phyloP scores from a whole-genome alignment of 2,888 invertebrate species.

The Ormyrus rosae region DNA sequence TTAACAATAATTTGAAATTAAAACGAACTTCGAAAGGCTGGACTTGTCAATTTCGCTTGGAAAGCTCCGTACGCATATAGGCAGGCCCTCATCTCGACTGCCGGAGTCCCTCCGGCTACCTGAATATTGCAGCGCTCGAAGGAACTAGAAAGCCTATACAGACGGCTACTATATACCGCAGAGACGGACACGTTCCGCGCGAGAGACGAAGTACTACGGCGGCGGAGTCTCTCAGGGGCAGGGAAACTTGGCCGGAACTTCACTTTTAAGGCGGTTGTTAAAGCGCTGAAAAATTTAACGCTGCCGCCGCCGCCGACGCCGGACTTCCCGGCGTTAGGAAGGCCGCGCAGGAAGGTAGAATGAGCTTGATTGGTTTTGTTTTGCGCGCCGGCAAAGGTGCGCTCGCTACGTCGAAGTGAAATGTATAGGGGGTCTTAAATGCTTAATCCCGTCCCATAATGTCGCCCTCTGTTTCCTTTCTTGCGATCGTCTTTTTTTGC shows the following conservation, averaged over 20 bases:
- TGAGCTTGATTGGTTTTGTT: conserved; percentile 25
- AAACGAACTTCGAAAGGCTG: too few relatives aligned
- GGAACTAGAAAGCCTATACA: neutral
- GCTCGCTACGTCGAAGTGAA: neutral
- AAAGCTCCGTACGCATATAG: too few relatives aligned
- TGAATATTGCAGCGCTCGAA: too few relatives aligned
- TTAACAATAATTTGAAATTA: too few relatives aligned
- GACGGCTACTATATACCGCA: neutral
- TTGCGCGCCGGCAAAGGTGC: neutral
- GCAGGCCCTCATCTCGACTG: too few relatives aligned
- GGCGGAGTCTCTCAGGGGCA: neutral
- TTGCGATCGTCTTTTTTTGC: too few relatives aligned
- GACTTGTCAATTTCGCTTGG: too few relatives aligned
- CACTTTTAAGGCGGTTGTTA: conserved; percentile 34
- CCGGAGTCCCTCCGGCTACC: too few relatives aligned
- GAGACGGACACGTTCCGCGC: neutral
- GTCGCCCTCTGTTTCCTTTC: neutral
- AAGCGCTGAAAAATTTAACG: conserved; percentile 27
- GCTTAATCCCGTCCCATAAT: conserved; percentile 24
- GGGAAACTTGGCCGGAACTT: conserved; percentile 11
- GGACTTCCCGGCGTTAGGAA: too few relatives aligned
- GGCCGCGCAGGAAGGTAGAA: neutral
- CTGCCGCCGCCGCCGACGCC: neutral
- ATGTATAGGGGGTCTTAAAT: conserved; percentile 13
- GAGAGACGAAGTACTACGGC: neutral